phyloP scores from a whole-genome alignment of 64 coral and sea anemone genomes.

The Trachythela sp. region DNA sequence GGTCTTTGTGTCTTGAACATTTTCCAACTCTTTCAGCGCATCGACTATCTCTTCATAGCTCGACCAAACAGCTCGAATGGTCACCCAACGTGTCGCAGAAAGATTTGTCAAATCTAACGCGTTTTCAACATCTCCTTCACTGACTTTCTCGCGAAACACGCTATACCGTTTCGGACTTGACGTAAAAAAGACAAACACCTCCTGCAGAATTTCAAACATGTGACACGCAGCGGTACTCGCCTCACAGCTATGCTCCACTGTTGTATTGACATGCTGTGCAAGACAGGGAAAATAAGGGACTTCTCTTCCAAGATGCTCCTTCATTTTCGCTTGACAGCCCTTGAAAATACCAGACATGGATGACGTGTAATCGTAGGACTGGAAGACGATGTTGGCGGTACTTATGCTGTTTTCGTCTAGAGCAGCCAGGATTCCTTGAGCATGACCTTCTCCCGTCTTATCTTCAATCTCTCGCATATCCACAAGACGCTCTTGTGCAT shows the following conservation, averaged over 20 bases:
- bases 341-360: slow-evolving; percentile 2
- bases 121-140: background rate
- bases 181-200: background rate
- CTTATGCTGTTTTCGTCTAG: background rate
- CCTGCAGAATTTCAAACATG: slow-evolving; percentile 9
- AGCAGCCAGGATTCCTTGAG: background rate
- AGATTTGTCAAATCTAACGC: slow-evolving; percentile 23
- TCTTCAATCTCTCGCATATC: slow-evolving; percentile 13
- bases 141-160: background rate
- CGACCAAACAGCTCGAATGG: slow-evolving; percentile 11
- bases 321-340: background rate
- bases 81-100: background rate
- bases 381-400: background rate
- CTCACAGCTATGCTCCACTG: slow-evolving; percentile 6
- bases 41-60: background rate
- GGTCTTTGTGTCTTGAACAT: background rate
- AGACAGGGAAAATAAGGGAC: background rate
- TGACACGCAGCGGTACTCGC: background rate
- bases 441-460: background rate
- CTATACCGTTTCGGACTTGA: background rate
- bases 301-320: background rate
- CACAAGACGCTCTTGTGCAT: background rate
- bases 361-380: background rate
- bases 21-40: background rate
- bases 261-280: background rate